These are phyloP conservation scores for Parnassius mnemosyne DNA, from an alignment of 2,888 invertebrate genomes.

Conservation along the genomic window DNA sequence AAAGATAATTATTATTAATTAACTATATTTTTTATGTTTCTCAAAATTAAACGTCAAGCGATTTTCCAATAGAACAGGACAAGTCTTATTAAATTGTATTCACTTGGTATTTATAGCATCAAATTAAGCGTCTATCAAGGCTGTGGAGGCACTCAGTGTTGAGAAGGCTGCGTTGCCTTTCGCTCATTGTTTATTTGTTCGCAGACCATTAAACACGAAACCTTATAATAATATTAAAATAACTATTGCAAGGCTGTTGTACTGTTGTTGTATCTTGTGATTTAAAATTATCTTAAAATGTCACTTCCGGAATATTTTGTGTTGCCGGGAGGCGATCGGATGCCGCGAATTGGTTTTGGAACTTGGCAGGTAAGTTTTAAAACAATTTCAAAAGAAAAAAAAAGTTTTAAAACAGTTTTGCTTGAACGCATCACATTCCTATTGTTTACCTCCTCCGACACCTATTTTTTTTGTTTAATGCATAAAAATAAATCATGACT, in stretches of 20 bases:
- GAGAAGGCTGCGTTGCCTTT: slow-evolving; percentile 35
- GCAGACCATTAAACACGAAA: slow-evolving; percentile 37
- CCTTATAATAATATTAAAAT: slow-evolving; percentile 5
- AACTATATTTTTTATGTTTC: not conserved
- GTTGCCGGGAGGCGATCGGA: slow-evolving; percentile 76
- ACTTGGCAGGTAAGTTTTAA: slow-evolving; percentile 86
- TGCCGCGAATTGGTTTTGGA: slow-evolving; percentile 88
- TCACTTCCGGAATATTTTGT: slow-evolving; percentile 54
- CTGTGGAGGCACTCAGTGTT: slow-evolving; percentile 27
- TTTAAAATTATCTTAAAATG: slow-evolving; percentile 40
- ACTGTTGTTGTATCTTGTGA: slow-evolving; percentile 2
- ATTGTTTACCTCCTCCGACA: too few species aligned
- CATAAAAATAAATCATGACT: too few species aligned
- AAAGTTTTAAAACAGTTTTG: slow-evolving; percentile 42
- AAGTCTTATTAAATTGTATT: not conserved
- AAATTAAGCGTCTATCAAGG: slow-evolving; percentile 36
- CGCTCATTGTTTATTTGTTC: slow-evolving; percentile 42
- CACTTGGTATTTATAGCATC: slow-evolving; percentile 4
- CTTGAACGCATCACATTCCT: too few species aligned
- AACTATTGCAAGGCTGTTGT: not conserved
- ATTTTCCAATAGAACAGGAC: too few species aligned
- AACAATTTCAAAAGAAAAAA: too few species aligned
- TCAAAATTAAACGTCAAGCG: too few species aligned
- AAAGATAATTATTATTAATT: not conserved
- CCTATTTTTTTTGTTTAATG: too few species aligned